Base-by-base conservation (phyloP, 1,140 invertebrate genomes). In the Drosophila malerkotliana region DNA sequence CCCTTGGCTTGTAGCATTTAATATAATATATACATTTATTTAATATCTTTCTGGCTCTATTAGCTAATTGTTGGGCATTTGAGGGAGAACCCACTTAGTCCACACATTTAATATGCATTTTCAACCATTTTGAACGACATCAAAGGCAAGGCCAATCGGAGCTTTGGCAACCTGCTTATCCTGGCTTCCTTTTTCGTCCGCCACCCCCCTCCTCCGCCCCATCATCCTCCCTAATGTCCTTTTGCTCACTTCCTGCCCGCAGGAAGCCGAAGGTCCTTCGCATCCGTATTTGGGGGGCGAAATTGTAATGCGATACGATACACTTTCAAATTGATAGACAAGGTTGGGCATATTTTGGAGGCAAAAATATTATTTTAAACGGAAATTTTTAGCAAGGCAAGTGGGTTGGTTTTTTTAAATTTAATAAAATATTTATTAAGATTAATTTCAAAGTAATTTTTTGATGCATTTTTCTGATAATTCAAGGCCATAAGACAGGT, bases 91-190 rank as follows among this genome's bases (percentile, higher is more conserved):
- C 53, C 60, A 63, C 60, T 63, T 63, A 63, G 49, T 54, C 34
- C 49, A 32, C 49, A 45, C 59, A 62, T 62, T 62, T 54, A 62
- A 54, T 62, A 62, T 62, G 49, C 49, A 54, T 62, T 62, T 62
- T 32, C 26, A 62, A 54, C 37, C 59, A 62, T 61, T 61, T 61
- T 21, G 59, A 39, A 37, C 34, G 49, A 61, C 59, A 54, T 62
- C 59, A 62, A 62, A 62, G 51, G 15, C 26, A 34, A 14, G 9
- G 10, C 51, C 32, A 28, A 28, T 28, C 26, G 18, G 12, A 6
- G 8, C 58, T 61, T 58, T 45, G 41, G 39, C 24, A 28, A 57
- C 52, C 52, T 45, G 26, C 54, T 62, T 53, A 54, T 62, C 59
- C 59, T 30, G 57, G 49, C 59, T 14, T 18, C 49, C 59, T 41